Percentiles rank a stretch among this genome's conserved stretches.
phyloP scores from a whole-genome alignment of 2,113 vertebrate species.

The Rissa tridactyla region DNA sequence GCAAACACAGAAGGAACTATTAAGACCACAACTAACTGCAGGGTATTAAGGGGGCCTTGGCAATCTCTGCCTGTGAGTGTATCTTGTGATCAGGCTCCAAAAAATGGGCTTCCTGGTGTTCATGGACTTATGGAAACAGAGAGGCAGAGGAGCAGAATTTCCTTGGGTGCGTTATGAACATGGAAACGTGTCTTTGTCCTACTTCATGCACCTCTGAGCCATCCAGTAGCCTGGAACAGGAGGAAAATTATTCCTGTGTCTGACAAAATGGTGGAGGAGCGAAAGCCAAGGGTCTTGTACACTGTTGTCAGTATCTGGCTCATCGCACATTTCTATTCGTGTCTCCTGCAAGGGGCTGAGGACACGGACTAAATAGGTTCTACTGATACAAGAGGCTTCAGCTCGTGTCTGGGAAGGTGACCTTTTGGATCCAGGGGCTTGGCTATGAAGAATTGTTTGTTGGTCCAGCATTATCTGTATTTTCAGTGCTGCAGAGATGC shows the following conservation, averaged over 20 bases:
- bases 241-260: not conserved
- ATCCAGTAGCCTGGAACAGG: not conserved
- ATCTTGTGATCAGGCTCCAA: not conserved
- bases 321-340: not conserved
- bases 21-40: not conserved
- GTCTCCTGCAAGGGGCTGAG: not conserved
- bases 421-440: not conserved
- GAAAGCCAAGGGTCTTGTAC: not conserved
- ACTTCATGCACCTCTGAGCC: not conserved
- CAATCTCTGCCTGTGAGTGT: not conserved
- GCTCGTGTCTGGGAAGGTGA: not conserved
- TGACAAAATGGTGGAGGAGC: not conserved
- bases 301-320: not conserved
- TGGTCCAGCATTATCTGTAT: not conserved
- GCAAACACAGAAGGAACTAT: not conserved
- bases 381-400: not conserved
- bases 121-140: not conserved
- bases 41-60: not conserved
- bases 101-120: not conserved
- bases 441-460: not conserved
- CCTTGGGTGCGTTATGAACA: accelerated
- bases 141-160: not conserved
- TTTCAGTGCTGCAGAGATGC: not conserved
- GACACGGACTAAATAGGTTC: not conserved
- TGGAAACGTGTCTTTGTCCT: not conserved